Percentiles rank a stretch among this genome's conserved stretches.
Evolutionary conservation across 2,113 vertebrate genomes (phyloP).

Genomic region (Misgurnus anguillicaudatus): DNA sequence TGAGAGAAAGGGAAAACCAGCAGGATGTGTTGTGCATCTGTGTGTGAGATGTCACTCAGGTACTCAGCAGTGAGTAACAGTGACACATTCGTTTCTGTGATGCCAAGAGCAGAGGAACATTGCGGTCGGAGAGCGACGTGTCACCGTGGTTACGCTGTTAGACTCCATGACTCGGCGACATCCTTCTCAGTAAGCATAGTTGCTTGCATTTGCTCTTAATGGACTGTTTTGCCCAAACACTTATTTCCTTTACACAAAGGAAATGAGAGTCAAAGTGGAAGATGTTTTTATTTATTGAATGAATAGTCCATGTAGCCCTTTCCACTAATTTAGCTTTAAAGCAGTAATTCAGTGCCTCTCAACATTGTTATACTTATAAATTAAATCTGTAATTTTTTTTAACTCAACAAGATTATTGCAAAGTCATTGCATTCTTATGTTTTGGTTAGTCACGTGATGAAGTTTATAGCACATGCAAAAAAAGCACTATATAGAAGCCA

Average conservation of each 20-base stretch:
- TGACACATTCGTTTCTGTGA: conserved; percentile 19
- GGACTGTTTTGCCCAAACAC: conserved; percentile 6
- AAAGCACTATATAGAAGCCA: not conserved
- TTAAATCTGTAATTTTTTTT: too few species aligned
- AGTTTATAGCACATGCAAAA: too few species aligned
- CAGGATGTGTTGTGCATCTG: not conserved
- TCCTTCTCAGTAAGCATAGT: conserved; percentile 2
- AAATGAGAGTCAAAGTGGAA: not conserved
- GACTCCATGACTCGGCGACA: conserved; percentile 17
- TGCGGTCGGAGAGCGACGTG: conserved; percentile 1
- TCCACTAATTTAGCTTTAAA: not conserved
- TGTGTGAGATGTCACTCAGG: conserved; percentile 26
- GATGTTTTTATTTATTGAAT: not conserved
- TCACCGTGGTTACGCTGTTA: conserved; percentile 16
- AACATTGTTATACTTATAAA: too few species aligned
- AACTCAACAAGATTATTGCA: too few species aligned
- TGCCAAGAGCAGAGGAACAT: conserved; percentile 20
- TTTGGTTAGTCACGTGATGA: too few species aligned
- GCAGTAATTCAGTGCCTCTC: too few species aligned
- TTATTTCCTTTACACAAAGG: conserved; percentile 4
- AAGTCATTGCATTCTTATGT: too few species aligned
- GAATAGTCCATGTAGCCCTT: not conserved
- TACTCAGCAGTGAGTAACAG: conserved; percentile 5
- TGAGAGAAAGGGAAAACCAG: conserved; percentile 5
- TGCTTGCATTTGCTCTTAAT: conserved; percentile 5